Base-by-base conservation (phyloP, 2,113 vertebrate species). In the Corythornis vintsioides region DNA sequence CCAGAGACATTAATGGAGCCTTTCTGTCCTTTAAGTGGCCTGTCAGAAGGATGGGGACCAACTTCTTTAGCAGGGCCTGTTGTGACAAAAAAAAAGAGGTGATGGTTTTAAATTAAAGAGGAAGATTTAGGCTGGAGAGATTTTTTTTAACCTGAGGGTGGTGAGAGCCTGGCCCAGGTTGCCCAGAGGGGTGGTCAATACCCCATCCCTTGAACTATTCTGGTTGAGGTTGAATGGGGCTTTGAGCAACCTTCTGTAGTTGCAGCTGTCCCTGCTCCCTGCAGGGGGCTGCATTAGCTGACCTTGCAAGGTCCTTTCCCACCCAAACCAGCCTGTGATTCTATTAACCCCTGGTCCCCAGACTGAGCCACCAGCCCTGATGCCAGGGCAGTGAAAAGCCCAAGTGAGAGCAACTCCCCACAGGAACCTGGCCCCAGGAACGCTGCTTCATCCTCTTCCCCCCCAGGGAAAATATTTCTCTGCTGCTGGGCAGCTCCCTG, bases 361-460 rank as follows among this genome's bases (percentile, higher is more conserved):
- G n/a, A n/a, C 13, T 0, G 7, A 66, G 63, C 13, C 67, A 52
- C 29, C 48, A 50, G 79, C 35, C 72, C 13, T 0, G 16, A 7
- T 6, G 12, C 17, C 28, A 5, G 24, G 3, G 19, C 24, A 52
- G 24, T 14, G 8, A 24, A 13, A 2, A 52, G 25, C 50, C 13
- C 25, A 24, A 50, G 48, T 8, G 13, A 13, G 42, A 35, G 59
- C 47, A 57, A 40, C 11, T 75, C 48, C 64, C 5, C 10, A 7
- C 7, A 11, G 66, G 52, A 48, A 11, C 10, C 15, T 2, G 15
- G 6, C 13, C 20, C 20, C 19, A 3, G 4, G 10, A 6, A 33
- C 2, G 15, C 47, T 0, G 0, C n/a, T 31, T 18, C n/a, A 33
- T 9, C 31, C 40, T 42, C 43, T 42, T 43, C 10, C 19, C 65